Percentiles rank a stretch among this genome's conserved stretches.
These are phyloP conservation scores for Sphaerodactylus townsendi DNA, from an alignment of 2,113 vertebrate species.

Conservation along the genomic window DNA sequence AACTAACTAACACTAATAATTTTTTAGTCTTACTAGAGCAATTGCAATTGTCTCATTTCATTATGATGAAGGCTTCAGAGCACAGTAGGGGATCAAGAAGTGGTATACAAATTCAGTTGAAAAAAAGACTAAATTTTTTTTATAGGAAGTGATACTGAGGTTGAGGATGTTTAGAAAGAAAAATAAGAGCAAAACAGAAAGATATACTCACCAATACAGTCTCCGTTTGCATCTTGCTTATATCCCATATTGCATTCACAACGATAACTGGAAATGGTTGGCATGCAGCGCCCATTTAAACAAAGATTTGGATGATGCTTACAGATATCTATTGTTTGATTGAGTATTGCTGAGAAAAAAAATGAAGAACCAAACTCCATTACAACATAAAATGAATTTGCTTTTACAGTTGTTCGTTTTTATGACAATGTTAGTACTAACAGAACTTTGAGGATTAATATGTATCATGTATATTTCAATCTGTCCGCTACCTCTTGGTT, in stretches of 20 bases:
- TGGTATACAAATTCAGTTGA: rapidly evolving
- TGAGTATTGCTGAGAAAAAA: conserved; percentile 71
- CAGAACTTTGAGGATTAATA: too few species aligned
- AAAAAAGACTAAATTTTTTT: neutral
- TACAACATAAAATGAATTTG: neutral
- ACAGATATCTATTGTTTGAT: conserved; percentile 77
- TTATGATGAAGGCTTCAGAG: neutral
- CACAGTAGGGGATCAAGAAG: neutral
- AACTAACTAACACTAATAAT: neutral
- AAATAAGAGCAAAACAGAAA: neutral
- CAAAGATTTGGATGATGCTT: conserved; percentile 76
- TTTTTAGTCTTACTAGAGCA: neutral
- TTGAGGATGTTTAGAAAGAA: neutral
- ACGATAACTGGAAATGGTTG: conserved; percentile 71
- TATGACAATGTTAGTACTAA: too few species aligned
- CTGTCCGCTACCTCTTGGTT: too few species aligned
- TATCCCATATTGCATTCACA: conserved; percentile 81
- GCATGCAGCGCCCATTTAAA: conserved; percentile 77
- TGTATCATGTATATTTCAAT: too few species aligned
- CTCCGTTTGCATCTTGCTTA: conserved; percentile 71
- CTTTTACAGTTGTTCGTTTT: neutral
- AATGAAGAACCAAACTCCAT: neutral
- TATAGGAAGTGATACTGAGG: neutral
- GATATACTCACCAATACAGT: conserved; percentile 74
- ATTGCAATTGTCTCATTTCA: neutral